Conservation (phyloP, 2,113 vertebrate genomes). For the Microcebus griseorufus region DNA sequence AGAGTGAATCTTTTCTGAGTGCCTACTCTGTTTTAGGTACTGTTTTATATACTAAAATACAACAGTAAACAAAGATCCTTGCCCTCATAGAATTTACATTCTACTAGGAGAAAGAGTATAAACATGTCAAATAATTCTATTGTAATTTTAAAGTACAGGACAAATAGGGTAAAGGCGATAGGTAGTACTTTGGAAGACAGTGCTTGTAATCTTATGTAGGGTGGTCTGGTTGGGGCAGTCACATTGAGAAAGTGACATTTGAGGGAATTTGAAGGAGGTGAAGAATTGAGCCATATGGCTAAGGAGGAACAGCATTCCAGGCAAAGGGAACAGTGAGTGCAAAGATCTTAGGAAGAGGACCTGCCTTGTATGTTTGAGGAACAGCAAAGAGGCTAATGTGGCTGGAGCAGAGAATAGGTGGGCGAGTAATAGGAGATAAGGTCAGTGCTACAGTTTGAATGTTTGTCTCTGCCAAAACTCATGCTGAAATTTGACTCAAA, state of each 20-base stretch:
- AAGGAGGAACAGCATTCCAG: background rate
- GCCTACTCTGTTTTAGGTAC: background rate
- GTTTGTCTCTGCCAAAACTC: too few species aligned
- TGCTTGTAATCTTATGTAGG: background rate
- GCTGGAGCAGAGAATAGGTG: background rate
- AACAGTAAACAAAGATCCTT: background rate
- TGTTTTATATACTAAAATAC: background rate
- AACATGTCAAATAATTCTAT: background rate
- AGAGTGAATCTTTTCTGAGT: background rate
- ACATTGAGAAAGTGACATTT: background rate
- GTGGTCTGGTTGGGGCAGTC: background rate
- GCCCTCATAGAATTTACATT: background rate
- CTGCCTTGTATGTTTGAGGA: background rate
- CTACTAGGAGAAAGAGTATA: background rate
- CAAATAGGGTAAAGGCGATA: background rate
- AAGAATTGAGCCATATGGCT: background rate
- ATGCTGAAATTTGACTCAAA: background rate
- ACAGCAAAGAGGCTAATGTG: too few species aligned
- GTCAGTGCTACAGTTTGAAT: background rate
- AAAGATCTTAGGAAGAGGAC: background rate
- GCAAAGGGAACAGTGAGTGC: background rate
- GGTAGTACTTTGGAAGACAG: background rate
- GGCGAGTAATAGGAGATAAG: background rate
- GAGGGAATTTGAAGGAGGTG: background rate
- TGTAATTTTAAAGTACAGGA: background rate